These are phyloP conservation scores for Amiota mariae DNA, from an alignment of 2,888 invertebrate species.

Conservation along the genomic window DNA sequence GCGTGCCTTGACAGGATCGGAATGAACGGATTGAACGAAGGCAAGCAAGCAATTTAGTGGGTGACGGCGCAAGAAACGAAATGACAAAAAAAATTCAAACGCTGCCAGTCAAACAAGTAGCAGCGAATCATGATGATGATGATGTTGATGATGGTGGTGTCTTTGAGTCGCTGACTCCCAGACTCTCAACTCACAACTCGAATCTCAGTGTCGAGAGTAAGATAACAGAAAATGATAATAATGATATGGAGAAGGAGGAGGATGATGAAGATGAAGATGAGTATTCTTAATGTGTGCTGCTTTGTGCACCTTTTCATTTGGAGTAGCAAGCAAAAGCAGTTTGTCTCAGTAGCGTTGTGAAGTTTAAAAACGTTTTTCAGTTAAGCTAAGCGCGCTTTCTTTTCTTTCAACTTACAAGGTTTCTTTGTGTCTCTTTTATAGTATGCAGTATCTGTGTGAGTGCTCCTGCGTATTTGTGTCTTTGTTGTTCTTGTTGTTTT, in stretches of 20 bases:
- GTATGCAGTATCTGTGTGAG: background rate
- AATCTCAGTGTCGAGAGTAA: too few relatives aligned
- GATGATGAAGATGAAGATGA: constrained; percentile 54
- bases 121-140: background rate
- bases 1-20: background rate
- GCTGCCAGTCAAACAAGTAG: background rate
- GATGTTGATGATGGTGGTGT: background rate
- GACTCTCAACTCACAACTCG: too few relatives aligned
- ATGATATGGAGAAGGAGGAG: constrained; percentile 39
- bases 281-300: constrained; percentile 53
- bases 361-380: constrained; percentile 34
- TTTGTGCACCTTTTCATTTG: constrained; percentile 22
- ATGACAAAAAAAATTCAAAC: background rate
- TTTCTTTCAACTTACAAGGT: constrained; percentile 1
- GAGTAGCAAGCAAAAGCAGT: constrained; percentile 1
- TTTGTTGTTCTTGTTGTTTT: constrained; percentile 51
- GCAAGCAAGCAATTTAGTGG: too few relatives aligned
- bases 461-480: background rate
- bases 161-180: too few relatives aligned
- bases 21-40: too few relatives aligned
- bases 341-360: constrained; percentile 21
- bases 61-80: background rate
- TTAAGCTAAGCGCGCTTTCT: constrained; percentile 43
- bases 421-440: background rate
- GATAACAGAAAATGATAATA: constrained; percentile 42